Evolutionary conservation across 2,888 invertebrate genomes (phyloP), one percentile per base, ranked within the genome.

Genomic region (Yponomeuta sedellus): DNA sequence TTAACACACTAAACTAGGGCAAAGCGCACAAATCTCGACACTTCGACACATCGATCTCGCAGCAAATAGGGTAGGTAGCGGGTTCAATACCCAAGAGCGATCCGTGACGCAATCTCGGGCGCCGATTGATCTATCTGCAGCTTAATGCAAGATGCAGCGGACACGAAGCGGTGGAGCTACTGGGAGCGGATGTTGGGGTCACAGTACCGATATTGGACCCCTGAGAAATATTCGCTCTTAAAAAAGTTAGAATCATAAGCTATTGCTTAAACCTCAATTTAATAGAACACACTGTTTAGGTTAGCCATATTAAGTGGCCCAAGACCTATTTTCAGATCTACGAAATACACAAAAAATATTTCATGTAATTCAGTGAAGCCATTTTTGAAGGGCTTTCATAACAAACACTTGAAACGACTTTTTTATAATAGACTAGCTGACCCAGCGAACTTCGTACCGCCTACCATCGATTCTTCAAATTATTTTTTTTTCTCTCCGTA

Each of bases 31-130:
- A 16, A 52, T 52, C 44, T 52, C 44, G 44, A 52, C 44, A 16
- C 44, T 16, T 52, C 44, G 44, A 52, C 2, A 52, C 44, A 52
- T 52, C 44, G 44, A 52, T 52, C 44, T 52, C 44, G 12, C 44
- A 52, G 44, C 44, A 52, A 52, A 52, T 52, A 52, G 44, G 44
- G 34, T 34, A 34, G 34, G 8, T 34, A 34, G 34, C 34, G 34
- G 34, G 44, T 52, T 52, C 12, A 52, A 52, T 52, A 52, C 44
- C 44, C 44, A 52, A 16, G 44, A 52, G 44, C 44, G 44, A 52
- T 52, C 44, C 72, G 69, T 71, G 69, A 71, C 68, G 70, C 70
- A 73, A 72, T 69, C 57, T 65, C 64, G 62, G 56, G 20, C 58
- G 58, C 10, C 58, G 58, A 58, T 58, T 58, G 58, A 58, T 58